Percentiles rank a stretch among this genome's conserved stretches.
Evolutionary conservation across 2,888 invertebrate species (phyloP).

Genomic region (Caenorhabditis doughertyi): DNA sequence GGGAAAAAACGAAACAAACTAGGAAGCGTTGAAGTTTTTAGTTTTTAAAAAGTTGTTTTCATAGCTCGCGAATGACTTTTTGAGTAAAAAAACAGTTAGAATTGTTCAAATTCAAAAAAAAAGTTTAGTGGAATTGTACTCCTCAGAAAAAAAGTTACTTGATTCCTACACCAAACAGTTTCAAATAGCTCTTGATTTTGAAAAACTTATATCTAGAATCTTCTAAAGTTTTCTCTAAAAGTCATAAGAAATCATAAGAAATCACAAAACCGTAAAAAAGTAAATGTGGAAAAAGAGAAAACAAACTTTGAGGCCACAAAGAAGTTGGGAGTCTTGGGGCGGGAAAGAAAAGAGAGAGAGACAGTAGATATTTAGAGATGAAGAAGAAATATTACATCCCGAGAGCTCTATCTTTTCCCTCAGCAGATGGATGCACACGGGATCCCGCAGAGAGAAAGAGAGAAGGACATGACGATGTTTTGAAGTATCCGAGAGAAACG

Average conservation of each 20-base stretch:
- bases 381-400: conserved; percentile 1
- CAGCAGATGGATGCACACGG: not conserved
- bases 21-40: too few relatives aligned
- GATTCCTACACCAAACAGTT: too few relatives aligned
- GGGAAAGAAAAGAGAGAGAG: conserved; percentile 33
- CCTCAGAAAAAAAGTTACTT: too few relatives aligned
- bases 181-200: too few relatives aligned
- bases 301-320: conserved; percentile 47
- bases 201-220: too few relatives aligned
- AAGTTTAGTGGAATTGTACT: too few relatives aligned
- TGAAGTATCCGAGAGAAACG: conserved; percentile 32
- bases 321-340: conserved; percentile 36
- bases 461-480: conserved; percentile 45
- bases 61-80: too few relatives aligned
- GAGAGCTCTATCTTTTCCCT: not conserved
- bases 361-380: not conserved
- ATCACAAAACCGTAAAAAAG: conserved; percentile 6
- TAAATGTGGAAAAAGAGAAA: conserved; percentile 15
- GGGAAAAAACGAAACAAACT: too few relatives aligned
- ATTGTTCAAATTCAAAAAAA: too few relatives aligned
- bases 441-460: conserved; percentile 18
- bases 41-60: too few relatives aligned
- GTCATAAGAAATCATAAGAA: not conserved
- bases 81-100: too few relatives aligned
- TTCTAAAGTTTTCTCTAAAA: not conserved